Conservation (phyloP, 2,113 vertebrate species). For the Morone chrysops region DNA sequence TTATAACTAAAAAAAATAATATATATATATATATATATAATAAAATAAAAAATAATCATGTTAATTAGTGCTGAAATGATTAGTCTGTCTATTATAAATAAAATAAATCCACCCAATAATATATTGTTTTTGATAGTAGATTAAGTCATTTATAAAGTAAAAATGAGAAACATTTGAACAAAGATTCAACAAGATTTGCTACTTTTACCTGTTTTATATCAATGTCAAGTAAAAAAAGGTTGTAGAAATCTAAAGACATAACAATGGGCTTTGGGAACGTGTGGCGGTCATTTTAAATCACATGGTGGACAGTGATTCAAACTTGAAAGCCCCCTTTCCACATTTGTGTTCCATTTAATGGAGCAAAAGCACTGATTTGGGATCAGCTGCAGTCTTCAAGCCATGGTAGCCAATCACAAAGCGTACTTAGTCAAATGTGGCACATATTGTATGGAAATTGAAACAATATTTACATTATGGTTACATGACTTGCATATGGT, state of each 20-base stretch:
- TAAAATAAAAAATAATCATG: neutral
- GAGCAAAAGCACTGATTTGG: neutral
- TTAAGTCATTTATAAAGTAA: neutral
- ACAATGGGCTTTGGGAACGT: neutral
- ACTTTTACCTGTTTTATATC: neutral
- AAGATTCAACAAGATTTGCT: neutral
- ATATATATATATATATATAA: too few species aligned
- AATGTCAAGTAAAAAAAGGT: neutral
- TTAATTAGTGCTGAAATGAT: neutral
- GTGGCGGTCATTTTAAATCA: neutral
- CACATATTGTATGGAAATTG: neutral
- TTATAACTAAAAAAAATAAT: too few species aligned
- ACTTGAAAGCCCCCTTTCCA: neutral
- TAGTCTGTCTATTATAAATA: too few species aligned
- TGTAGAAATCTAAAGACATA: neutral
- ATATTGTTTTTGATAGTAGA: neutral
- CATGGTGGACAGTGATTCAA: neutral
- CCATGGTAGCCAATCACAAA: too few species aligned
- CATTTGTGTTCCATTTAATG: neutral
- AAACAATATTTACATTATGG: conserved; percentile 6
- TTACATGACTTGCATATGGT: neutral
- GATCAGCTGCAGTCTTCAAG: neutral
- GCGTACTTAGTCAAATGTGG: neutral
- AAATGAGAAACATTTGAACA: neutral
- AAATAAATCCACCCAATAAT: too few species aligned